Base-by-base conservation (phyloP, 35 echinoderm and acorn worm genomes). In the Apostichopus japonicus region DNA sequence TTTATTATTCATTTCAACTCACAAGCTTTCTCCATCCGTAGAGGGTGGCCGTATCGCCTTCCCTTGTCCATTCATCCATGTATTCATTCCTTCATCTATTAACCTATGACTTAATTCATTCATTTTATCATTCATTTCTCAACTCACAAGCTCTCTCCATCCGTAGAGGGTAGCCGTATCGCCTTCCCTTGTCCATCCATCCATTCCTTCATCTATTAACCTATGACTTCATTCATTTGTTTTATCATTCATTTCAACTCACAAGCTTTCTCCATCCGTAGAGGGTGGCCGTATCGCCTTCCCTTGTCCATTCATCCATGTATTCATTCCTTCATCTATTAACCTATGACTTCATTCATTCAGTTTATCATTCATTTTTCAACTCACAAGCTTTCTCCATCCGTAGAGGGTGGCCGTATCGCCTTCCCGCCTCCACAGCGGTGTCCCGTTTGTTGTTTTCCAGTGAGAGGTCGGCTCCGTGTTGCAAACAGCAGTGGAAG, bases 401-500 rank as follows among this genome's bases (percentile, higher is more conserved):
- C 13, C 90, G 72, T 54, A 96, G 56, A 75, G 97, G 97, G 88
- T 98, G 97, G 55, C 97, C 97, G 84, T 90, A 94, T 89, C 97
- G 33, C 1, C 27, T 33, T 33, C 27, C 27, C 27, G 87, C 84
- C 33, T 96, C 97, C 78, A 96, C 91, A 6, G 91, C 84, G 52
- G 87, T 98, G 56, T 98, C 97, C 10, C 92, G 78, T 65, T 87
- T 94, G 0, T 93, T 89, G 63, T 98, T 98, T 1, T 61, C 22
- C 8, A 91, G 62, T 55, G 92, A 52, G 6, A 98, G 86, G 77
- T 86, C 88, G 21, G 80, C 91, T n/a, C 78, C 88, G 77, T 98
- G 97, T 51, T 94, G 95, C 3, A 98, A 75, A 55, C 93, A 98
- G 65, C 97, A 98, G 56, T 98, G 96, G 87, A 98, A 98, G 92